Percentiles rank a stretch among this genome's conserved stretches.
Conservation (phyloP, 2,888 invertebrate genomes). For the Ophioninae sp. region DNA sequence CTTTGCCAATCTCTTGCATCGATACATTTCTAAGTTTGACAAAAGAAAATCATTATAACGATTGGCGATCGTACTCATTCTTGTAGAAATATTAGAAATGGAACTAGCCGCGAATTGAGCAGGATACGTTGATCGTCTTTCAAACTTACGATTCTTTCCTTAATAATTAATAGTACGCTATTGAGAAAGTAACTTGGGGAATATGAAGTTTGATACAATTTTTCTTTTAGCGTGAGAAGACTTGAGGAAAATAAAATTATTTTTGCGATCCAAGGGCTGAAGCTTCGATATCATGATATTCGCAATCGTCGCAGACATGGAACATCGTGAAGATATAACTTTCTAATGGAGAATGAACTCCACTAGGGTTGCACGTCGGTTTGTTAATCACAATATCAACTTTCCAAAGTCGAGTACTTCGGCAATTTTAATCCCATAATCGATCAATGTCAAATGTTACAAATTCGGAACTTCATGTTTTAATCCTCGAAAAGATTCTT, state of each 20-base stretch:
- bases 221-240: background rate
- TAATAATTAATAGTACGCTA: background rate
- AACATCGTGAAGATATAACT: slow-evolving; percentile 23
- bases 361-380: slow-evolving; percentile 12
- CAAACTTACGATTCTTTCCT: background rate
- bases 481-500: slow-evolving; percentile 57
- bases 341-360: slow-evolving; percentile 50
- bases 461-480: slow-evolving; percentile 53
- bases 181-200: background rate
- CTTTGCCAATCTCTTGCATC: background rate
- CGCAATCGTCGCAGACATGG: background rate
- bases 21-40: background rate
- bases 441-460: slow-evolving; percentile 53
- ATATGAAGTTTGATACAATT: background rate
- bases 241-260: background rate
- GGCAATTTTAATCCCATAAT: slow-evolving; percentile 43
- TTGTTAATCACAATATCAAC: slow-evolving; percentile 20
- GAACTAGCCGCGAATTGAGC: background rate
- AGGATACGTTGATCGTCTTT: background rate
- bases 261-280: background rate
- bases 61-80: background rate
- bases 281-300: slow-evolving; percentile 19
- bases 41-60: background rate
- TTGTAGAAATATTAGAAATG: background rate
- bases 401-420: slow-evolving; percentile 44